phyloP scores from a whole-genome alignment of 1,140 invertebrate species.

The Hylyphantes graminicola region DNA sequence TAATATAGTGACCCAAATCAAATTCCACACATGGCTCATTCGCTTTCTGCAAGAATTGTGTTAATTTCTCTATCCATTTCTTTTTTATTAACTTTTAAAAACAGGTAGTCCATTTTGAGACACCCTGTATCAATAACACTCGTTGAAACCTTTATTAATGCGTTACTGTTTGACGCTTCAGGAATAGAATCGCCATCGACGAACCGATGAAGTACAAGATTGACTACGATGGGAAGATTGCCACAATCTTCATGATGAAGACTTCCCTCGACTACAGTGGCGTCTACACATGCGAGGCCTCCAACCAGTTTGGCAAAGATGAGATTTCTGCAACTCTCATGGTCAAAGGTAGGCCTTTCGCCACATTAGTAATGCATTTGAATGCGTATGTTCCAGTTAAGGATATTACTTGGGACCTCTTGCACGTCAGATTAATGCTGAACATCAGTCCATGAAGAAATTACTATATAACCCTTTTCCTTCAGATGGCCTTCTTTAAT shows the following conservation, averaged over 20 bases:
- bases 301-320: slow-evolving; percentile 84
- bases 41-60: too few relatives aligned
- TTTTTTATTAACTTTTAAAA: too few relatives aligned
- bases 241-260: slow-evolving; percentile 78
- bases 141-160: background rate
- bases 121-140: background rate
- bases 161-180: slow-evolving; percentile 2
- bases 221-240: slow-evolving; percentile 82
- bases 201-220: slow-evolving; percentile 77
- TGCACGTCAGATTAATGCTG: too few relatives aligned
- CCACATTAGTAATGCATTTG: too few relatives aligned
- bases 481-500: too few relatives aligned
- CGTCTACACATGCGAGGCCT: slow-evolving; percentile 82
- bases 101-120: background rate
- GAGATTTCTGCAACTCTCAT: slow-evolving; percentile 82
- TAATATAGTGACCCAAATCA: too few relatives aligned
- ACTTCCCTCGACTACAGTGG: slow-evolving; percentile 78
- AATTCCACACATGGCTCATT: too few relatives aligned
- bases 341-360: slow-evolving; percentile 67
- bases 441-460: too few relatives aligned
- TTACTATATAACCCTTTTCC: too few relatives aligned
- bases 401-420: too few relatives aligned
- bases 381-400: too few relatives aligned
- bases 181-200: slow-evolving; percentile 77
- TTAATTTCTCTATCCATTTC: too few relatives aligned